A percentile compares a stretch with the other conserved stretches of the same genome.
These are phyloP conservation scores for Urocitellus parryii DNA, from an alignment of 2,113 vertebrate species.

Conservation along the genomic window DNA sequence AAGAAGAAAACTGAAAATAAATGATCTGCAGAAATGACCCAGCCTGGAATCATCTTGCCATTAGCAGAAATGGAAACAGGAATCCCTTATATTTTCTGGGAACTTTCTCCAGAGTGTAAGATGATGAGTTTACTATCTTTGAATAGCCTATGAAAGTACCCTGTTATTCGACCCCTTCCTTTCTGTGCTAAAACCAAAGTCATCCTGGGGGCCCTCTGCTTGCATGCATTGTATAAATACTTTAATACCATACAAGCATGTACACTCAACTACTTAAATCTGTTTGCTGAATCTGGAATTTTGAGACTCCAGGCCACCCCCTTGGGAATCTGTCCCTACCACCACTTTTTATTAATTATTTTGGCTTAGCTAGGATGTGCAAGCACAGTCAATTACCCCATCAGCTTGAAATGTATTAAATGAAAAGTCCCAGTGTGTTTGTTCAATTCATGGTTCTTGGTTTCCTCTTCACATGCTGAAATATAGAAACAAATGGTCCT, in stretches of 20 bases:
- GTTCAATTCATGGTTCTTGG: background rate
- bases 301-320: background rate
- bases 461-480: background rate
- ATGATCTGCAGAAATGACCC: background rate
- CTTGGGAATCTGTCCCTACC: background rate
- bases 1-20: background rate
- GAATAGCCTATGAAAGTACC: background rate
- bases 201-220: background rate
- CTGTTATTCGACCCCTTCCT: background rate
- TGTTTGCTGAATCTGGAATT: background rate
- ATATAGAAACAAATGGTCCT: background rate
- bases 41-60: background rate
- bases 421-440: background rate
- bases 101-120: background rate
- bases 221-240: background rate
- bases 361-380: background rate
- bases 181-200: background rate
- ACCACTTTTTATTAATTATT: background rate
- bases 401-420: background rate
- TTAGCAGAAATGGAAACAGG: background rate
- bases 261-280: background rate
- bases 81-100: background rate
- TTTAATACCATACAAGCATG: background rate
- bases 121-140: background rate
- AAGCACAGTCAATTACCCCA: slow-evolving; percentile 29